Percentiles rank a stretch among this genome's conserved stretches.
phyloP scores from a whole-genome alignment of 2,113 vertebrate species.

The Rhynchopsitta pachyrhyncha region DNA sequence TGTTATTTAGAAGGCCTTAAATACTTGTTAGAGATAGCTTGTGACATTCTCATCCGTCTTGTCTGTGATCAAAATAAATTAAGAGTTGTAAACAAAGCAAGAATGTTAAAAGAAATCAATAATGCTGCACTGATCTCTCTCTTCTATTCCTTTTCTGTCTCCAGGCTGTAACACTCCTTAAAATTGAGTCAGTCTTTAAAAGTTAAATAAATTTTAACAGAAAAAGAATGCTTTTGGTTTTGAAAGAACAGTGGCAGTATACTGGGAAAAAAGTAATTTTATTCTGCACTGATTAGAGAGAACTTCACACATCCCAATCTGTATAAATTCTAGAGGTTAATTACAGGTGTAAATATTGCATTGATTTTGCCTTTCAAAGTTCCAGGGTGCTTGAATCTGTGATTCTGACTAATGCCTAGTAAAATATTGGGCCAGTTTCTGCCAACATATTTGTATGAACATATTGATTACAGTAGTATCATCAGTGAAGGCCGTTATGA shows the following conservation, averaged over 20 bases:
- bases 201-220: not conserved
- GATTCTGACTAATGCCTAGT: not conserved
- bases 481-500: not conserved
- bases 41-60: slow-evolving; percentile 8
- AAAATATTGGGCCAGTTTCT: not conserved
- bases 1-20: slow-evolving; percentile 12
- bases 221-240: not conserved
- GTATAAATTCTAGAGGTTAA: not conserved
- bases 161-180: not conserved
- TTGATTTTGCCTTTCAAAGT: not conserved
- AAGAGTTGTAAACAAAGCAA: slow-evolving; percentile 1
- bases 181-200: not conserved
- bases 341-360: not conserved
- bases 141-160: not conserved
- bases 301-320: not conserved
- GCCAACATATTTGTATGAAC: not conserved
- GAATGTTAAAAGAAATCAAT: not conserved
- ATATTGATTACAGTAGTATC: not conserved
- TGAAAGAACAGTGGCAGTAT: not conserved
- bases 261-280: not conserved
- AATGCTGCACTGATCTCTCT: not conserved
- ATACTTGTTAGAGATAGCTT: not conserved
- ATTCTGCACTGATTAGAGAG: not conserved
- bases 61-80: not conserved
- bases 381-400: not conserved